A percentile compares a stretch with the other conserved stretches of the same genome.
phyloP scores from a whole-genome alignment of 2,113 vertebrate species.

The Corapipo altera region DNA sequence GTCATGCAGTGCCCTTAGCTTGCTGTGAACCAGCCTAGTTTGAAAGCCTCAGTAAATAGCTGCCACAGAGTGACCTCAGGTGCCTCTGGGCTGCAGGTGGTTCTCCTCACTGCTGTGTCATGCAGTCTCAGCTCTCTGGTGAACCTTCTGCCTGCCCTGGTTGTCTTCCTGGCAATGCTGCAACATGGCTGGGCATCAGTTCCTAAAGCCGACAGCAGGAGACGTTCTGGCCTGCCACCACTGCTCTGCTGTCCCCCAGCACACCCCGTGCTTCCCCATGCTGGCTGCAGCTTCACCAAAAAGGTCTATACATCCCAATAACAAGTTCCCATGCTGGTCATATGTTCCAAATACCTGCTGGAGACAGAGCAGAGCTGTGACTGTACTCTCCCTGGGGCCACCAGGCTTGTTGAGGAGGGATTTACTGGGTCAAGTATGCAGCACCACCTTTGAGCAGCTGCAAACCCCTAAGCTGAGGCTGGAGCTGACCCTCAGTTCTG shows the following conservation, averaged over 20 bases:
- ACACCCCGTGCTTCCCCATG: neutral
- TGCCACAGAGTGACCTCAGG: neutral
- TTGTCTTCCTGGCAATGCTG: neutral
- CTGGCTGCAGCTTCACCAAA: neutral
- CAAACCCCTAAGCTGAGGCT: neutral
- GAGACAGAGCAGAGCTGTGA: neutral
- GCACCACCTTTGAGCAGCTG: neutral
- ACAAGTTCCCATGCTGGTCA: neutral
- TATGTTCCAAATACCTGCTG: neutral
- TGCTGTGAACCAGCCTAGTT: neutral
- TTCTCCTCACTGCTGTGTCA: neutral
- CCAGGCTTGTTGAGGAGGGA: neutral
- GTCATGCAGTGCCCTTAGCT: neutral
- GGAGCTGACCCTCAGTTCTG: neutral
- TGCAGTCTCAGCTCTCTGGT: neutral
- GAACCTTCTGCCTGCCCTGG: neutral
- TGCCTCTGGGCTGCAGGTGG: conserved; percentile 16
- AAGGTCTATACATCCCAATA: neutral
- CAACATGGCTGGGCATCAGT: neutral
- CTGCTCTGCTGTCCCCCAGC: neutral
- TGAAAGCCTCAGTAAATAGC: conserved; percentile 6
- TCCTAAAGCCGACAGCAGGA: neutral
- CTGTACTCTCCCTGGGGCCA: neutral
- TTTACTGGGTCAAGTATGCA: neutral
- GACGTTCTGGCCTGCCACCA: neutral